Conservation (phyloP, 2,888 invertebrate species). For the Selenia dentaria region DNA sequence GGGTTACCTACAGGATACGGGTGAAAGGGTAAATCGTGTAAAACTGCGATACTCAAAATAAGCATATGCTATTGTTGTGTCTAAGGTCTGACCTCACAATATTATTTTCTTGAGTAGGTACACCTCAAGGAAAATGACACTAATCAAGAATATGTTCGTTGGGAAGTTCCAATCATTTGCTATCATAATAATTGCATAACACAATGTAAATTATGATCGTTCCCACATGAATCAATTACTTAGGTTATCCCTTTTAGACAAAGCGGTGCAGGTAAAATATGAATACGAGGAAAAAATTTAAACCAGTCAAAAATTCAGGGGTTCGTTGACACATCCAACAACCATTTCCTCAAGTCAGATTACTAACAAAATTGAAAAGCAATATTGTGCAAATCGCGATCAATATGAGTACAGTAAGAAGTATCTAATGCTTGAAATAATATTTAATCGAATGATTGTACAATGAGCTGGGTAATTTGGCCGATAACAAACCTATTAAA, state of each 20-base stretch:
- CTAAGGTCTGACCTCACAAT: too few relatives aligned
- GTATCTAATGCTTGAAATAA: neutral
- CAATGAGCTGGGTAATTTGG: conserved; percentile 13
- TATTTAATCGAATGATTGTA: conserved; percentile 7
- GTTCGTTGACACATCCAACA: neutral
- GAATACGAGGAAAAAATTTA: neutral
- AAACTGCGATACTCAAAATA: too few relatives aligned
- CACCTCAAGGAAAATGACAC: neutral
- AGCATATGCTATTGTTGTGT: too few relatives aligned
- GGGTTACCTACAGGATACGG: too few relatives aligned
- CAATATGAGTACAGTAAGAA: too few relatives aligned
- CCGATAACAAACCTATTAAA: conserved; percentile 13
- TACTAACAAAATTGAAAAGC: too few relatives aligned
- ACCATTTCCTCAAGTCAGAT: neutral
- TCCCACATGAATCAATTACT: too few relatives aligned
- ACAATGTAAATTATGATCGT: too few relatives aligned
- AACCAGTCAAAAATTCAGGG: neutral
- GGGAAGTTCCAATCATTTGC: neutral
- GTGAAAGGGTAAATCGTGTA: too few relatives aligned
- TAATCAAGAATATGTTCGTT: neutral
- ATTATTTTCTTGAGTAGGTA: too few relatives aligned
- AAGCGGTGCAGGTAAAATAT: neutral
- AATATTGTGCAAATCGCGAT: neutral
- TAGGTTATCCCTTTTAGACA: neutral
- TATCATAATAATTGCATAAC: neutral